These are phyloP conservation scores for Trichopoda pennipes DNA, from an alignment of 2,888 invertebrate genomes.

Conservation along the genomic window DNA sequence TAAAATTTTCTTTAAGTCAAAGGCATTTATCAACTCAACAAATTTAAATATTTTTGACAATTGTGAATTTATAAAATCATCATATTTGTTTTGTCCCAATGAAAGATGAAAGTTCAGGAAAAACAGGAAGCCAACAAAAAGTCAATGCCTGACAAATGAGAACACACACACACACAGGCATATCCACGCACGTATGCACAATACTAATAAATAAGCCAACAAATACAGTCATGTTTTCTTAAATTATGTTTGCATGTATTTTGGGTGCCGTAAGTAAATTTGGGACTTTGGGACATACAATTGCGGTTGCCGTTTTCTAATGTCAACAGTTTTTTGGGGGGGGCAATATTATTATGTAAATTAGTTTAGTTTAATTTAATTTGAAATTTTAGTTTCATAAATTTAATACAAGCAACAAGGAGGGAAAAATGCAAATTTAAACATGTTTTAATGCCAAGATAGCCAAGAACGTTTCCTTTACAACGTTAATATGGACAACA, in stretches of 20 bases:
- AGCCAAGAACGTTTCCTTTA: neutral
- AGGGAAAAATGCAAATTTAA: neutral
- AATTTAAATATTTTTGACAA: slow-evolving; percentile 20
- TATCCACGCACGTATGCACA: no score
- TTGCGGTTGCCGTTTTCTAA: slow-evolving; percentile 24
- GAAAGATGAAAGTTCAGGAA: no score
- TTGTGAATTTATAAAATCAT: slow-evolving; percentile 25
- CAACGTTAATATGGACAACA: neutral
- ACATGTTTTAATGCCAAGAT: neutral
- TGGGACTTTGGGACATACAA: slow-evolving; percentile 38
- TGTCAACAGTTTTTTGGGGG: slow-evolving; percentile 30
- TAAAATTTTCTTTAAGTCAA: no score
- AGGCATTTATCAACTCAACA: neutral
- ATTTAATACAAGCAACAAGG: neutral
- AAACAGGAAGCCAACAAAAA: no score
- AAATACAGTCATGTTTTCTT: neutral
- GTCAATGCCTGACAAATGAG: no score
- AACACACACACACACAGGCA: no score
- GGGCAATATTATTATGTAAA: slow-evolving; percentile 7
- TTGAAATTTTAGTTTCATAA: slow-evolving; percentile 7
- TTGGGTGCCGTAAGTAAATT: neutral
- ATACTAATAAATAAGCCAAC: neutral
- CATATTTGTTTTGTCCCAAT: neutral
- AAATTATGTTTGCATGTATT: neutral
- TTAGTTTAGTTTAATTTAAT: slow-evolving; percentile 30